These are phyloP conservation scores for Temnothorax rugatulus DNA, from an alignment of 2,888 invertebrate species.

Conservation along the genomic window DNA sequence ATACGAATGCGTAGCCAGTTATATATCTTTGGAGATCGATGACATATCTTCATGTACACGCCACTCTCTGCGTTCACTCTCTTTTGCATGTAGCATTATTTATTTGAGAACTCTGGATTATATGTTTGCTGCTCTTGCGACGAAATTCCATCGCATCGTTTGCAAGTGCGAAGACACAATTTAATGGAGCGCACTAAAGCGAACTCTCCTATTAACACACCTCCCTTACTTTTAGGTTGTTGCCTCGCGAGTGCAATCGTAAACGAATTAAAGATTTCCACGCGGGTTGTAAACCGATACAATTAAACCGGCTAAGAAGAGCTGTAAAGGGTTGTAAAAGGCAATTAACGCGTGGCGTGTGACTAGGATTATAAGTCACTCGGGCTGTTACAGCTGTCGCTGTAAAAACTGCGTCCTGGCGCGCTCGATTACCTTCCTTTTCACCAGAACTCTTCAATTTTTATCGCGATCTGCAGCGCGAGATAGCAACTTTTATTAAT, in stretches of 20 bases:
- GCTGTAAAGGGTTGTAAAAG: constrained; percentile 76
- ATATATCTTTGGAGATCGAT: not conserved
- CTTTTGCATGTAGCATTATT: not conserved
- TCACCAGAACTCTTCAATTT: constrained; percentile 28
- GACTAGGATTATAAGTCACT: constrained; percentile 80
- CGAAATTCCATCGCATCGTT: constrained; percentile 17
- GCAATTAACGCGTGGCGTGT: constrained; percentile 82
- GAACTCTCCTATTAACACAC: constrained; percentile 53
- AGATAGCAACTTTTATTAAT: constrained; percentile 46
- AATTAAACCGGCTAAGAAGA: constrained; percentile 75
- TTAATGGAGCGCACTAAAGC: constrained; percentile 69
- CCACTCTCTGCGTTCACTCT: not conserved
- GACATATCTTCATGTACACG: not conserved
- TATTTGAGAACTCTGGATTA: not conserved
- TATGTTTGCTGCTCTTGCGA: not conserved
- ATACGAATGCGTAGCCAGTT: not conserved
- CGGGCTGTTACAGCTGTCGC: constrained; percentile 64
- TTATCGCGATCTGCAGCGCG: constrained; percentile 30
- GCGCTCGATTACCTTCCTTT: constrained; percentile 26
- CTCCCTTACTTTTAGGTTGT: constrained; percentile 24
- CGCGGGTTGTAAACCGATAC: constrained; percentile 81
- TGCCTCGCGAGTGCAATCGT: constrained; percentile 72
- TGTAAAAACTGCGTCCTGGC: constrained; percentile 46
- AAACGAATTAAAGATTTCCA: constrained; percentile 81
- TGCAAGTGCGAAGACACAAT: constrained; percentile 54